Evolutionary conservation across 2,797 vertebrate species (phyloP).

Genomic region (Paguma larvata): DNA sequence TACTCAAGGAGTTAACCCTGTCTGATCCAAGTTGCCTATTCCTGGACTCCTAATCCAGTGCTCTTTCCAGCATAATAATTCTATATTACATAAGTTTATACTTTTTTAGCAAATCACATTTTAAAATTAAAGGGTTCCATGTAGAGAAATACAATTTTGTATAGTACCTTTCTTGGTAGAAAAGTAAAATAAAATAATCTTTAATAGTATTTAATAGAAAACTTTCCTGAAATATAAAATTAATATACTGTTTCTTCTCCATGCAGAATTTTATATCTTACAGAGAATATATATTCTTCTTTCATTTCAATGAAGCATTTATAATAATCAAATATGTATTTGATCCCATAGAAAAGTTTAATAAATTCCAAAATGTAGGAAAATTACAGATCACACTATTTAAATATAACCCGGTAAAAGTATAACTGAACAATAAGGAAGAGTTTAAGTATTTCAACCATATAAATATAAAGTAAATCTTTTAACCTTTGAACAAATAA

Average conservation of each 20-base stretch:
- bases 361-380: neutral
- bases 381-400: neutral
- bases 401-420: conserved; percentile 17
- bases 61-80: neutral
- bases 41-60: neutral
- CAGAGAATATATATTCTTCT: neutral
- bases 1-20: neutral
- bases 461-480: neutral
- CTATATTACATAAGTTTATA: neutral
- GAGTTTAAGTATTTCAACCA: conserved; percentile 8
- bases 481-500: neutral
- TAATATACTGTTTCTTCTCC: conserved; percentile 4
- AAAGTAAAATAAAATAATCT: conserved; percentile 34
- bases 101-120: neutral
- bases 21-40: neutral
- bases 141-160: neutral
- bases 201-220: neutral
- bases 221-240: conserved; percentile 4
- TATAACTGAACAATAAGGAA: neutral
- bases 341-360: neutral
- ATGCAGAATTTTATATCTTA: neutral
- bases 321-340: neutral
- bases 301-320: neutral
- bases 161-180: neutral
- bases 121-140: neutral